These are phyloP conservation scores for Orycteropus afer DNA, from an alignment of 2,113 vertebrate genomes.

Conservation along the genomic window DNA sequence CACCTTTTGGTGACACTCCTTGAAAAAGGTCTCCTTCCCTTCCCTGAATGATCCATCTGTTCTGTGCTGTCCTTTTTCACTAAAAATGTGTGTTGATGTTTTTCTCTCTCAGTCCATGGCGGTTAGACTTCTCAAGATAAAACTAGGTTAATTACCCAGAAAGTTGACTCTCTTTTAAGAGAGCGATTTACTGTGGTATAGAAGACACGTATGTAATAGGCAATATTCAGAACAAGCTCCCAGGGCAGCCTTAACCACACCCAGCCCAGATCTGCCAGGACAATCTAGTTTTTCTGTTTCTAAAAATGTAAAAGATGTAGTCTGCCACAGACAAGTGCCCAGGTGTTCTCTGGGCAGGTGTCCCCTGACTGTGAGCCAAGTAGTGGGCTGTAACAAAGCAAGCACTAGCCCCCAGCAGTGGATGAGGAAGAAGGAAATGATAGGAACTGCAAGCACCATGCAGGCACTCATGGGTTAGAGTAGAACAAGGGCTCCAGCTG, in stretches of 20 bases:
- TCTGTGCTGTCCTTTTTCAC: neutral
- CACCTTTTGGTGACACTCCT: neutral
- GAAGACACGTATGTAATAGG: neutral
- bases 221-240: neutral
- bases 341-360: neutral
- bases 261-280: neutral
- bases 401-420: neutral
- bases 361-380: neutral
- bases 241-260: neutral
- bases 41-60: neutral
- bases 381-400: neutral
- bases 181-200: conserved; percentile 29
- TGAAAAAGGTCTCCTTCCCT: neutral
- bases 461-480: neutral
- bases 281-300: neutral
- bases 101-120: neutral
- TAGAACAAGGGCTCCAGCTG: neutral
- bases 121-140: conserved; percentile 29
- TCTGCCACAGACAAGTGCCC: neutral
- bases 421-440: neutral
- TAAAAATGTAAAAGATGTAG: neutral
- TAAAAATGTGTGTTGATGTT: neutral
- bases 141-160: conserved; percentile 49
- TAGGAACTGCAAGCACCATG: neutral
- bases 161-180: conserved; percentile 41